Conservation (phyloP, 2,113 vertebrate genomes). For the Budorcas taxicolor region DNA sequence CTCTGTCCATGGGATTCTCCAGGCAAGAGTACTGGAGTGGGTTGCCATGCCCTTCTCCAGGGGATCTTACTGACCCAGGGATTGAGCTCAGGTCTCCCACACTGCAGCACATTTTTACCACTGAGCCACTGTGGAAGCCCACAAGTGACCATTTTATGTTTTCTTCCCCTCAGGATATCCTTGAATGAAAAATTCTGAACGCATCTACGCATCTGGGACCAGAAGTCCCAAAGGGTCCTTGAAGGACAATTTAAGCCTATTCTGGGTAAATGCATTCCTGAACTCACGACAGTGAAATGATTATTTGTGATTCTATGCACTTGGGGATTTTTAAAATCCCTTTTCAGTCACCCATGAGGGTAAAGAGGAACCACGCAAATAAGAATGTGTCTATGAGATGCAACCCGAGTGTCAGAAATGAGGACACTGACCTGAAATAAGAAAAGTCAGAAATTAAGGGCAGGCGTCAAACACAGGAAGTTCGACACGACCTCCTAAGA, state of each 20-base stretch:
- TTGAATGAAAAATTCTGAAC: background rate
- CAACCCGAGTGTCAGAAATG: background rate
- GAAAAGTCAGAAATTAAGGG: background rate
- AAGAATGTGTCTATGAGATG: accelerated
- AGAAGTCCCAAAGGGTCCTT: background rate
- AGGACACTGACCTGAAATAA: accelerated
- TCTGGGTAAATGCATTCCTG: background rate
- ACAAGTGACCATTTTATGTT: background rate
- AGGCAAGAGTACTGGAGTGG: background rate
- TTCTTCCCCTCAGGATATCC: background rate
- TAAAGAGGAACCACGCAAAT: background rate
- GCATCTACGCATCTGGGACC: background rate
- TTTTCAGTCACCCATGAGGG: no score
- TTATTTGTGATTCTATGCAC: background rate
- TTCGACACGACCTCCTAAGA: accelerated
- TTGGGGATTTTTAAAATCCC: background rate
- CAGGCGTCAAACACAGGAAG: background rate
- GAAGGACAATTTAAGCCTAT: background rate
- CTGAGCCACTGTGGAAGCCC: background rate
- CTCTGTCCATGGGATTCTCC: background rate
- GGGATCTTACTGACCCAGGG: background rate
- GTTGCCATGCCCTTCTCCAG: background rate
- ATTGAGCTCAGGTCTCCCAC: background rate
- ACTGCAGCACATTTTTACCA: background rate
- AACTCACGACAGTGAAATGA: accelerated